phyloP scores from a whole-genome alignment of 2,113 vertebrate species.

The Vanacampus margaritifer region DNA sequence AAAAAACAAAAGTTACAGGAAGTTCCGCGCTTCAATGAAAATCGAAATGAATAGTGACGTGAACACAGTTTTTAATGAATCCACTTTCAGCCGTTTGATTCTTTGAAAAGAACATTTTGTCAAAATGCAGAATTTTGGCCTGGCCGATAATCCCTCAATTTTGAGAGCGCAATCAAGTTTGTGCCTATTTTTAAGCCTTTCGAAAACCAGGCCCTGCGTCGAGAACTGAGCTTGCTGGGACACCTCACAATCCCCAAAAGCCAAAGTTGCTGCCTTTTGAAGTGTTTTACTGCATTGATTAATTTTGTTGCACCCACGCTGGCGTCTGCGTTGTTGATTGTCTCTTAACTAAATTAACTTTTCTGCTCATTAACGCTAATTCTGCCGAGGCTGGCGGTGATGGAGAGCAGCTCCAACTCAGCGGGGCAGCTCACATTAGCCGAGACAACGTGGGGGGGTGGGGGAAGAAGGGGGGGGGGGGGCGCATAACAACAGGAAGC shows the following conservation, averaged over 20 bases:
- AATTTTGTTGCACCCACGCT: background rate
- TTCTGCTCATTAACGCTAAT: constrained; percentile 7
- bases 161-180: too few species aligned
- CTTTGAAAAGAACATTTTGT: too few species aligned
- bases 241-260: background rate
- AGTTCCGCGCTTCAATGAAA: too few species aligned
- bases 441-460: too few species aligned
- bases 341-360: constrained; percentile 4
- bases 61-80: too few species aligned
- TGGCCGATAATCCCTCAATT: too few species aligned
- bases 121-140: too few species aligned
- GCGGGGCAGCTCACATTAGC: background rate
- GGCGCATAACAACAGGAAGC: background rate
- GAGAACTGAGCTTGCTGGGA: background rate
- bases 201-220: background rate
- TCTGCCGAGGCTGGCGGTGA: background rate
- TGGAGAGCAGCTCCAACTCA: constrained; percentile 3
- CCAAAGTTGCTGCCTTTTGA: background rate
- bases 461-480: background rate
- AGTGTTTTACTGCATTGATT: background rate
- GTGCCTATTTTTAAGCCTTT: too few species aligned
- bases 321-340: background rate
- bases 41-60: too few species aligned
- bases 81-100: too few species aligned
- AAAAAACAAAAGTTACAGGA: too few species aligned